Percentiles rank a stretch among this genome's conserved stretches.
Conservation (phyloP, 1,140 invertebrate species). For the Drosophila equinoxialis region DNA sequence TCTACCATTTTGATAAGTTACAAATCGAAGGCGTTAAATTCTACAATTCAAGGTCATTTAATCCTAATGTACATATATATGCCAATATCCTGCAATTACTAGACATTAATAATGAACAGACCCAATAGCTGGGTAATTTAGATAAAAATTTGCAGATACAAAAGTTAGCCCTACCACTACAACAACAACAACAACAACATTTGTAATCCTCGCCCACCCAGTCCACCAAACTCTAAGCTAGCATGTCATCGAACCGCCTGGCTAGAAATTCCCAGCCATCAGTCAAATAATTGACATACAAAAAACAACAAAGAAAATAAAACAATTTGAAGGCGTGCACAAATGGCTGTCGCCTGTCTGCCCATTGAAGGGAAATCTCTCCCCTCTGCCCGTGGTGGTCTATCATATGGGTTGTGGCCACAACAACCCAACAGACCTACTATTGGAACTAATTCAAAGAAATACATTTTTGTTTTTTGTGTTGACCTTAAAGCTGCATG, state of each 20-base stretch:
- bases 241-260: constrained; percentile 21
- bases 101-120: constrained; percentile 54
- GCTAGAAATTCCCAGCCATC: constrained; percentile 41
- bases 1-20: background rate
- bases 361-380: constrained; percentile 14
- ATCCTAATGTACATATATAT: constrained; percentile 31
- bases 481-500: constrained; percentile 39
- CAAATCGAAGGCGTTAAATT: constrained; percentile 3
- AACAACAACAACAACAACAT: constrained; percentile 9
- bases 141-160: constrained; percentile 42
- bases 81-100: constrained; percentile 41
- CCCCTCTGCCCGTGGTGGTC: no score
- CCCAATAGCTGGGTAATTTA: constrained; percentile 49
- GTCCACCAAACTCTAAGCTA: constrained; percentile 16
- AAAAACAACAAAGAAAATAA: constrained; percentile 12
- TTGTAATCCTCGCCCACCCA: constrained; percentile 36
- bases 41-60: constrained; percentile 8
- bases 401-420: constrained; percentile 36
- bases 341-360: constrained; percentile 29
- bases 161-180: constrained; percentile 23
- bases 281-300: constrained; percentile 15
- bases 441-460: background rate
- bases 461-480: background rate
- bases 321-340: constrained; percentile 23
- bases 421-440: background rate